phyloP scores from a whole-genome alignment of 2,797 vertebrate species.

The Pangasius krempfi region DNA sequence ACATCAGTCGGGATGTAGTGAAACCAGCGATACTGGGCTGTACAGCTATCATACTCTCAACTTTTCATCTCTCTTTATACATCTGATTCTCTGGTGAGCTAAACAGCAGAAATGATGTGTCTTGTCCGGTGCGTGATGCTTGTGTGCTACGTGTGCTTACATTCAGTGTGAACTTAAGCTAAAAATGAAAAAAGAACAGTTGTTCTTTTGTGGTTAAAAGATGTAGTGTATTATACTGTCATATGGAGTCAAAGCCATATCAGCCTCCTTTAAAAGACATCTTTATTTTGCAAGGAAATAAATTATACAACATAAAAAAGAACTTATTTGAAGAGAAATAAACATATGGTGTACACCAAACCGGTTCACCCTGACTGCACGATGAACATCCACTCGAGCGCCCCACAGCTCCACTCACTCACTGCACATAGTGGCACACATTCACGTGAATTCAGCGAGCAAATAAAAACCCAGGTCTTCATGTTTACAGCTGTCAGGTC shows the following conservation, averaged over 20 bases:
- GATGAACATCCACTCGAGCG: constrained; percentile 78
- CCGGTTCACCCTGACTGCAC: constrained; percentile 78
- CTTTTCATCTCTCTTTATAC: not conserved
- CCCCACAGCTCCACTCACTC: constrained; percentile 75
- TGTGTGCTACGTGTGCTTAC: not conserved
- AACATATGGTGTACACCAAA: constrained; percentile 84
- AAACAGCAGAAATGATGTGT: not conserved
- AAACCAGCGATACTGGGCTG: not conserved
- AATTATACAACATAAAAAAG: constrained; percentile 85
- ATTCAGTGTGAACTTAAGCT: not conserved
- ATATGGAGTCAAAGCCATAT: constrained; percentile 5
- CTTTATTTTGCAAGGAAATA: constrained; percentile 95
- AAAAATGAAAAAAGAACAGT: too few relatives aligned
- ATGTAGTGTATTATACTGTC: not conserved
- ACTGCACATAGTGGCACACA: constrained; percentile 78
- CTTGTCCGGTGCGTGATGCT: not conserved
- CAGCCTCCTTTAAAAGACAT: constrained; percentile 76
- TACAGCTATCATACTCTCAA: not conserved
- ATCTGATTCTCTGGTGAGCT: too few relatives aligned
- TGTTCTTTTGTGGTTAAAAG: not conserved
- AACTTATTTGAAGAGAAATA: constrained; percentile 64
- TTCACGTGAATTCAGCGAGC: constrained; percentile 78
- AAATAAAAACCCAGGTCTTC: constrained; percentile 76
- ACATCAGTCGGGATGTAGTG: not conserved
- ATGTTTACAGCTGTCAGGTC: constrained; percentile 77